Base-by-base conservation (phyloP, 2,888 invertebrate genomes). In the Pterostichus madidus region DNA sequence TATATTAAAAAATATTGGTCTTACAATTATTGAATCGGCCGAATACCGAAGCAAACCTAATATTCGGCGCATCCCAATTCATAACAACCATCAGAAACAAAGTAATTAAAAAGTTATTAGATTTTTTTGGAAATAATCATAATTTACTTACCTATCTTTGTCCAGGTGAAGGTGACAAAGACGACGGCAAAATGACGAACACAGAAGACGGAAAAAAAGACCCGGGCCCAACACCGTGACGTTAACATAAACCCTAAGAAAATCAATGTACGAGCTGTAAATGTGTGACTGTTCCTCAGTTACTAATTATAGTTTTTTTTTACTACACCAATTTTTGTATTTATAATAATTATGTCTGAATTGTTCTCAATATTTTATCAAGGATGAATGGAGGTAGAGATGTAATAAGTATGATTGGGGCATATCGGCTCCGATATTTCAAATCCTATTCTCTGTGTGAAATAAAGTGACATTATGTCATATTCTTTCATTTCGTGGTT, bases 161-260 rank as follows among this genome's bases (percentile, higher is more conserved):
- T 90, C n/a, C 88, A 93, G 92, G 90, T 90, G 95, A 94, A 87
- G 93, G 93, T 87, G 90, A 92, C 82, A 93, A 94, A 88, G 93
- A 94, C 83, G 94, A 94, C 71, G 88, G 91, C 73, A 92, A 93
- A 85, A 92, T 91, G 85, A 90, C 87, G 88, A 91, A 91, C 86
- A 91, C 91, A 86, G 94, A 94, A 85, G 94, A 94, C 87, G 90
- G 92, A 86, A 94, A 94, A 90, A 94, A 94, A 88, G 94, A 94
- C 59, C 89, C 92, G 78, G 90, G 92, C 77, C 91, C 93, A 85
- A 93, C 94, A 90, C 94, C 94, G 90, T 95, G 94, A 94, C 88
- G 83, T 64, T 77, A 61, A 79, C 78, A n/a, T 39, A 64, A 77
- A 52, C 35, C 64, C 52, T 64, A 56, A 82, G 10, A 46, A 24